Base-by-base conservation (phyloP, 2,113 vertebrate genomes). In the Pygoscelis adeliae region DNA sequence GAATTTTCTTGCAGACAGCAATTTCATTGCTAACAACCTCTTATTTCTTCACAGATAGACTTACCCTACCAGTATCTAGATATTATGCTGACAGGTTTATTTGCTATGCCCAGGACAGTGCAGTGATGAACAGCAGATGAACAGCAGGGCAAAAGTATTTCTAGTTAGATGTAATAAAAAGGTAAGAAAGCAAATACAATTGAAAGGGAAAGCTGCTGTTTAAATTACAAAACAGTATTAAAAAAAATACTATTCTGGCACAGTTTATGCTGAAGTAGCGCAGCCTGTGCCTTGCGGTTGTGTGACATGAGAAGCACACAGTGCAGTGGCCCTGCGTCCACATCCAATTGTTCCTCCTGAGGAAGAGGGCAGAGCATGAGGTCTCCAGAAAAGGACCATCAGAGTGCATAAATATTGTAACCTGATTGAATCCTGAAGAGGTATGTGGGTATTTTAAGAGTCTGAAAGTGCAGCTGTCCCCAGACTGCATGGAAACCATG, bases 1-100 rank as follows among this genome's bases (percentile, higher is more conserved):
- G 82, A 95, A 86, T 93, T 97, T 97, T 95, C 66, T 59, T 67
- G 23, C 59, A 83, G 78, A 18, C 7, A 78, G 69, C 61, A 91
- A 67, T 85, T 97, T 83, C 38, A 23, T 90, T 88, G 84, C 83
- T 76, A 92, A 55, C 52, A 95, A 87, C 55, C 13, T 86, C 77
- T 53, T 15, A 78, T 78, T 94, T 71, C 63, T 92, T 66, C 79
- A 79, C 19, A 30, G 32, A n/a, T 8, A 52, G 52, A 58, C 36
- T 89, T 91, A 56, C 63, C 11, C 85, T 95, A 70, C 40, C 62
- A 40, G 44, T 90, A 47, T 16, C 40, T 61, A 40, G 49, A 44
- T 80, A 42, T 46, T 50, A 44, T 0, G 0, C 34, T 89, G 42
- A n/a, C 26, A 74, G 29, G 23, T 29, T 52, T 78, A 56, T 50